Conservation (phyloP, 2,113 vertebrate species). For the Muntiacus reevesi region DNA sequence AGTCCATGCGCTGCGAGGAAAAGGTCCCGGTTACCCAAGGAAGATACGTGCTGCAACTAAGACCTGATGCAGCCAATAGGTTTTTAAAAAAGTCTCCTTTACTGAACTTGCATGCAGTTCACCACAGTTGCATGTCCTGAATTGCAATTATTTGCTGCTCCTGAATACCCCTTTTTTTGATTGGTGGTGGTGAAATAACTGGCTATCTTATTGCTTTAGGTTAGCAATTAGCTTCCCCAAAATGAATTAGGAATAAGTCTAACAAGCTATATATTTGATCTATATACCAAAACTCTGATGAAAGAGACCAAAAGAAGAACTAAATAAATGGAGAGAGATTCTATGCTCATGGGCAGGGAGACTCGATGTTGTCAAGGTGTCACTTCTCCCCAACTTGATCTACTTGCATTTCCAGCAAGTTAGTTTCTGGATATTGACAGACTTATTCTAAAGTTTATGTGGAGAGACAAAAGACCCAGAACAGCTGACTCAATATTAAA, state of each 20-base stretch:
- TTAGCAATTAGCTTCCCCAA: background rate
- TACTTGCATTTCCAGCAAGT: background rate
- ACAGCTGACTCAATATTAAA: background rate
- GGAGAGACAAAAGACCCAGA: background rate
- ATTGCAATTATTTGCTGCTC: background rate
- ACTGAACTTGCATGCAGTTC: background rate
- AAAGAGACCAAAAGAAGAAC: background rate
- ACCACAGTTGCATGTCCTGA: background rate
- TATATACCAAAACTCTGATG: background rate
- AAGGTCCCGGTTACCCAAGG: accelerated
- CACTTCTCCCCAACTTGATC: background rate
- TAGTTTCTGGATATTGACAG: background rate
- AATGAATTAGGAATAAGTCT: background rate
- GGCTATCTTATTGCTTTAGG: background rate
- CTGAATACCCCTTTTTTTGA: background rate
- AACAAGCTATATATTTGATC: no score
- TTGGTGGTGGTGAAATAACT: background rate
- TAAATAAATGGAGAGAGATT: background rate
- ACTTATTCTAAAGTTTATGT: background rate
- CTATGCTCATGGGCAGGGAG: background rate
- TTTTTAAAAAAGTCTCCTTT: background rate
- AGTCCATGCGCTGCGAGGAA: accelerated
- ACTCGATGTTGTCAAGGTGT: background rate
- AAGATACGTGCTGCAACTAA: accelerated
- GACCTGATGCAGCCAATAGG: accelerated